Evolutionary conservation across 2,888 invertebrate species (phyloP).

Genomic region (Neria commutata): DNA sequence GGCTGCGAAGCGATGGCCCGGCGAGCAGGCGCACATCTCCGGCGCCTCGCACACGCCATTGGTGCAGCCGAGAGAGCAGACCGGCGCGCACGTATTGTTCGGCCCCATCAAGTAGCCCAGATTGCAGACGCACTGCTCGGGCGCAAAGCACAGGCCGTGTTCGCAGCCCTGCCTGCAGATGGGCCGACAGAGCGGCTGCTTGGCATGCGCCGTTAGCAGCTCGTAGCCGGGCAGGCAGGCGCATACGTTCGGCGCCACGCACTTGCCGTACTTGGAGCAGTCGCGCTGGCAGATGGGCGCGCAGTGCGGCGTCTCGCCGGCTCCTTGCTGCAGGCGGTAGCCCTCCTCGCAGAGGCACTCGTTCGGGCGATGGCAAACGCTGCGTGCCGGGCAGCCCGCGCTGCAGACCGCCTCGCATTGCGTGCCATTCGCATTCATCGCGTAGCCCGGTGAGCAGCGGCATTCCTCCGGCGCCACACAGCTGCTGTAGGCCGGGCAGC

Average conservation of each 20-base stretch:
- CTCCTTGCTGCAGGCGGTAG: slow-evolving; percentile 13
- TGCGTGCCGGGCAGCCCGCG: slow-evolving; percentile 30
- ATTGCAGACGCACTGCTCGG: slow-evolving; percentile 44
- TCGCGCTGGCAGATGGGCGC: slow-evolving; percentile 36
- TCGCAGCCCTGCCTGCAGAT: slow-evolving; percentile 40
- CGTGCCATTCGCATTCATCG: background rate
- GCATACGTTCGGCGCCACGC: slow-evolving; percentile 45
- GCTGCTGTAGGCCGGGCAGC: slow-evolving; percentile 36
- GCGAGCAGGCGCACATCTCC: slow-evolving; percentile 42
- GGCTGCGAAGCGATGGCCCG: slow-evolving; percentile 28
- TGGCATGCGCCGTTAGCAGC: background rate
- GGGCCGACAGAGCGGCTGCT: slow-evolving; percentile 32
- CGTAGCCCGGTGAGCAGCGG: slow-evolving; percentile 55
- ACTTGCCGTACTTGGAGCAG: slow-evolving; percentile 45
- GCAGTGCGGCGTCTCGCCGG: slow-evolving; percentile 27
- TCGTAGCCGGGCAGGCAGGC: slow-evolving; percentile 49
- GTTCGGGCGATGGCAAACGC: slow-evolving; percentile 32
- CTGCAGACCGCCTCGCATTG: slow-evolving; percentile 27
- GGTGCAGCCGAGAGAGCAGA: slow-evolving; percentile 44
- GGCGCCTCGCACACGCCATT: slow-evolving; percentile 63
- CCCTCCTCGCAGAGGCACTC: slow-evolving; percentile 37
- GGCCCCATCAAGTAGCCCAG: slow-evolving; percentile 55
- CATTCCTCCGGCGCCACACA: slow-evolving; percentile 40
- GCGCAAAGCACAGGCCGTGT: slow-evolving; percentile 46
- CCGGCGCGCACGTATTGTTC: slow-evolving; percentile 44